A percentile compares a stretch with the other conserved stretches of the same genome.
phyloP scores from a whole-genome alignment of 2,888 invertebrate species.

The Drosophila melanosoma region DNA sequence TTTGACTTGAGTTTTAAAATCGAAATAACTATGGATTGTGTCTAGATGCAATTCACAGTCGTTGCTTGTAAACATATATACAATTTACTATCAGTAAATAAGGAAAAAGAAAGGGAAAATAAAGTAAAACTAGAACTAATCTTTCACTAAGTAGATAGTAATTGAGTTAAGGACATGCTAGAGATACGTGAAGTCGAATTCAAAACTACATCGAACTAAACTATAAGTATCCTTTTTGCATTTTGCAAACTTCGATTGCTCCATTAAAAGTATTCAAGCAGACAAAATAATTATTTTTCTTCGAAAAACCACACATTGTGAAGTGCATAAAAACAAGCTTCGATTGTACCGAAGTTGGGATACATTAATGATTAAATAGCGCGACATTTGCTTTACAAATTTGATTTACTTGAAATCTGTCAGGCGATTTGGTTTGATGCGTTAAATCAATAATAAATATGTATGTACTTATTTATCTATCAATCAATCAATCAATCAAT shows the following conservation, averaged over 20 bases:
- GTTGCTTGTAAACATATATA: conserved; percentile 9
- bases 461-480: conserved; percentile 29
- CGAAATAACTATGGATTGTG: conserved; percentile 22
- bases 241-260: background rate
- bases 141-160: conserved; percentile 28
- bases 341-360: conserved; percentile 39
- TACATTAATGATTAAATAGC: conserved; percentile 38
- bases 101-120: background rate
- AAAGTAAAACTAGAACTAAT: conserved; percentile 41
- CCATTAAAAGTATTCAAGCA: background rate
- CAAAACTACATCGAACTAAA: conserved; percentile 21
- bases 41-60: conserved; percentile 59
- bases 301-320: conserved; percentile 29
- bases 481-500: conserved; percentile 35
- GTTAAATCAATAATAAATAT: conserved; percentile 70
- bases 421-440: conserved; percentile 40
- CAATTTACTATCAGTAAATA: conserved; percentile 16
- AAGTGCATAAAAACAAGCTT: conserved; percentile 59
- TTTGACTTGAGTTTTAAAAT: conserved; percentile 30
- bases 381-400: conserved; percentile 13
- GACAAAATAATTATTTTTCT: background rate
- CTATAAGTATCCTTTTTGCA: background rate
- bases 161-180: conserved; percentile 56
- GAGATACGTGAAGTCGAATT: conserved; percentile 62
- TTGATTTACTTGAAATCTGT: background rate